Evolutionary conservation across 2,113 vertebrate species (phyloP).

Genomic region (Picathartes gymnocephalus): DNA sequence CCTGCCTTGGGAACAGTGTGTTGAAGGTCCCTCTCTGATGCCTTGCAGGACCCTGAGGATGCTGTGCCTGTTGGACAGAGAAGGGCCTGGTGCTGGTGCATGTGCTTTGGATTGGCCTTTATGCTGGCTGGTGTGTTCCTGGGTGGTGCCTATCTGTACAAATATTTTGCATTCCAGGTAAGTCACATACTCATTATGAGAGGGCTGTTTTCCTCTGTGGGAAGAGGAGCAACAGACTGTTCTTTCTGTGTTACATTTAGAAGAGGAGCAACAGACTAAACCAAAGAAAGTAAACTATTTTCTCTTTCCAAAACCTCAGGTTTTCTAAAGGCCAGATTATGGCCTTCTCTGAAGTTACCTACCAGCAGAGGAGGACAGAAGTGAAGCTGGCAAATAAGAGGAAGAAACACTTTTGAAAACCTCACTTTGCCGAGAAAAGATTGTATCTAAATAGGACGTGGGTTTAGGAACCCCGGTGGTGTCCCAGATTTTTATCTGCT

Average conservation of each 20-base stretch:
- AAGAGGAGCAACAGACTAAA: not conserved
- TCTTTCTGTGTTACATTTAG: not conserved
- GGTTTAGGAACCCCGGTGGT: not conserved
- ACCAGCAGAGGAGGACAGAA: not conserved
- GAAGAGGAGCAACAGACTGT: not conserved
- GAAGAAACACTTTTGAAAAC: not conserved
- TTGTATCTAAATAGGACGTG: not conserved
- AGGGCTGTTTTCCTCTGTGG: not conserved
- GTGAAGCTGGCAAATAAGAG: not conserved
- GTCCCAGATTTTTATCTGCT: not conserved
- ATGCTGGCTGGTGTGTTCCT: conserved; percentile 92
- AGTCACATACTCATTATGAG: not conserved
- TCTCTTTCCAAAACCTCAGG: not conserved
- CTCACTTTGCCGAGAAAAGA: not conserved
- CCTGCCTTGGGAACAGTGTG: not conserved
- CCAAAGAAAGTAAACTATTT: not conserved
- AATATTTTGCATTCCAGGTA: conserved; percentile 85
- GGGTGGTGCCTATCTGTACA: conserved; percentile 90
- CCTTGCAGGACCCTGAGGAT: conserved; percentile 81
- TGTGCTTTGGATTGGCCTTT: conserved; percentile 92
- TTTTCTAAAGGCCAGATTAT: not conserved
- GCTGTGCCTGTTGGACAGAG: conserved; percentile 77
- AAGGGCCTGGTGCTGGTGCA: conserved; percentile 93
- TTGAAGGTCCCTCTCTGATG: not conserved
- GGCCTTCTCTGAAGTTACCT: not conserved